Base-by-base conservation (phyloP, 2,797 vertebrate genomes). In the Monodelphis domestica region DNA sequence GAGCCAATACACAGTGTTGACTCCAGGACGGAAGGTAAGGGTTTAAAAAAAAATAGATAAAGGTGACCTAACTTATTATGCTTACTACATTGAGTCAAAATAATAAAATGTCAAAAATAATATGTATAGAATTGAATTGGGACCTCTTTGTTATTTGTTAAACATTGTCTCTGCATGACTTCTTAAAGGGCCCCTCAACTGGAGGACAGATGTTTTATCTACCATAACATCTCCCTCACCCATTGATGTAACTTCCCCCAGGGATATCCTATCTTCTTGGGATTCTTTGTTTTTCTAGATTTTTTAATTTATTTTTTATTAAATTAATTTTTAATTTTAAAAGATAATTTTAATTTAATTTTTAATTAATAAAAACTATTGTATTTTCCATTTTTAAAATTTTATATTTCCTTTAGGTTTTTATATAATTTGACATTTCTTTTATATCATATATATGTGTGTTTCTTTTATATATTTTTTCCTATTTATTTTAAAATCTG, bases 191-290 rank as follows among this genome's bases (percentile, higher is more conserved):
- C 33, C 52, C 38, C 50, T 93, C 21, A 52, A 55, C 89, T 50
- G 10, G 9, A 45, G 50, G 54, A n/a, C 38, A n/a, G 55, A 0
- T 28, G n/a, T 78, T 91, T 51, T 89, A n/a, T 24, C 53, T 89
- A n/a, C 21, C 45, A 12, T 6, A 92, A 51, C 30, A 45, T 0
- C 54, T 52, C 84, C 38, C 21, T 92, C 78, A 93, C 70, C 56
- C 63, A 54, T 33, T 11, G 59, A 91, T 90, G 91, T 88, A 57
- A 94, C 89, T 93, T 63, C 56, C 63, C 70, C 56, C 52, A 38
- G 11, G 38, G 91, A 56, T 54, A 33, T 53, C 54, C 92, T 78
- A 91, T 14, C 51, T 90, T 54, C 84, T 91, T 55, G 84, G 54
- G 89, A 17, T 88, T 89, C 55, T 94, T 70, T 89, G 53, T 52